phyloP scores from a whole-genome alignment of 2,888 invertebrate species.

The Lasioglossum malachurum region DNA sequence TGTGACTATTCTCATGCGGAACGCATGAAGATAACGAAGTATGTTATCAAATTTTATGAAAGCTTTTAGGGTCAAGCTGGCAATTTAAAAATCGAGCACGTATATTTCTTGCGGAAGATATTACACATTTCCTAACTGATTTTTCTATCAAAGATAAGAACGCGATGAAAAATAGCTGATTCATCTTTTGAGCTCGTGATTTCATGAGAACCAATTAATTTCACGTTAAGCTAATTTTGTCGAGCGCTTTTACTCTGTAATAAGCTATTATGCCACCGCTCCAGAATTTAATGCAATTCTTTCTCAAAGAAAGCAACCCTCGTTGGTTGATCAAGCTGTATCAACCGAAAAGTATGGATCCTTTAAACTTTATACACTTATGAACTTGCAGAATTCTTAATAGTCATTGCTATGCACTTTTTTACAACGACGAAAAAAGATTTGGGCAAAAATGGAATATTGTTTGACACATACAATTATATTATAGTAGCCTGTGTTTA shows the following conservation, averaged over 20 bases:
- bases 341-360: neutral
- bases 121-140: neutral
- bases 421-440: neutral
- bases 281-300: neutral
- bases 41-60: neutral
- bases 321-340: neutral
- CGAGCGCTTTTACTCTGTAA: neutral
- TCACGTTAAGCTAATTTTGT: neutral
- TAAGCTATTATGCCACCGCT: neutral
- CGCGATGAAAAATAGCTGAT: neutral
- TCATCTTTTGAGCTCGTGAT: neutral
- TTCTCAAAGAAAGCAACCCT: neutral
- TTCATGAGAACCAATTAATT: neutral
- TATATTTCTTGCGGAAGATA: neutral
- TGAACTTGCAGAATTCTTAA: neutral
- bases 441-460: too few relatives aligned
- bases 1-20: neutral
- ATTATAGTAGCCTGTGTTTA: too few relatives aligned
- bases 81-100: slow-evolving; percentile 3
- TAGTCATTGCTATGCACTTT: neutral
- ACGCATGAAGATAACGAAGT: neutral
- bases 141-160: neutral
- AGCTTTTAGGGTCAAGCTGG: neutral
- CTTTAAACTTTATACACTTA: neutral
- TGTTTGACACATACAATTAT: too few relatives aligned